Conservation (phyloP, 2,888 invertebrate genomes). For the Stramonita haemastoma region DNA sequence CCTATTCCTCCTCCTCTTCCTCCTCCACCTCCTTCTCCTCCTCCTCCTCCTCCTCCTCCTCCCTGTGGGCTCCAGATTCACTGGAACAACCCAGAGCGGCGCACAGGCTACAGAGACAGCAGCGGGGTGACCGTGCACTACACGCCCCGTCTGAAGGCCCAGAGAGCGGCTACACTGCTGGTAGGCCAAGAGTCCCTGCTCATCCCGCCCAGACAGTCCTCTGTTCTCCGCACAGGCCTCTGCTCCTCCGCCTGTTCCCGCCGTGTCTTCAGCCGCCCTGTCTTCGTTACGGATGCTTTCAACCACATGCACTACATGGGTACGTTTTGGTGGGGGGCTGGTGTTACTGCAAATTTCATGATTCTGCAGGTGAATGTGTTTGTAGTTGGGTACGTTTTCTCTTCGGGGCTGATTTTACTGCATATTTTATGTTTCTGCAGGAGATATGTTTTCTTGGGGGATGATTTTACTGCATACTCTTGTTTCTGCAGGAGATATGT, state of each 20-base stretch:
- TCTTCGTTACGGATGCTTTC: constrained; percentile 5
- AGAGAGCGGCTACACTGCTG: constrained; percentile 48
- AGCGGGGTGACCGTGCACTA: constrained; percentile 60
- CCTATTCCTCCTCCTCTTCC: too few relatives aligned
- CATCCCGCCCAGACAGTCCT: constrained; percentile 57
- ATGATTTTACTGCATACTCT: too few relatives aligned
- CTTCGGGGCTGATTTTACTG: too few relatives aligned
- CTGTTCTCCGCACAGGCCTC: constrained; percentile 33
- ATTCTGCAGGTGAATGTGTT: too few relatives aligned
- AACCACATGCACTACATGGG: constrained; percentile 46
- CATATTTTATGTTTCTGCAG: too few relatives aligned
- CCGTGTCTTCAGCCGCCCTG: background rate
- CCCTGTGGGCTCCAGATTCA: background rate
- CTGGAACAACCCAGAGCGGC: constrained; percentile 52
- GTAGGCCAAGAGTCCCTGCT: constrained; percentile 55
- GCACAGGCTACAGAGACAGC: constrained; percentile 52
- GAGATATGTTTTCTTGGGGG: too few relatives aligned
- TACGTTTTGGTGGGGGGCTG: too few relatives aligned
- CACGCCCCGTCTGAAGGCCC: constrained; percentile 44
- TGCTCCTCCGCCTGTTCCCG: constrained; percentile 46
- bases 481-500: too few relatives aligned
- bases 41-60: background rate
- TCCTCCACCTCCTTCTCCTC: too few relatives aligned
- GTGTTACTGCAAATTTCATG: too few relatives aligned
- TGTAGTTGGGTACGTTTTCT: too few relatives aligned